These are phyloP conservation scores for Knipowitschia caucasica DNA, from an alignment of 2,797 vertebrate genomes.

Conservation along the genomic window DNA sequence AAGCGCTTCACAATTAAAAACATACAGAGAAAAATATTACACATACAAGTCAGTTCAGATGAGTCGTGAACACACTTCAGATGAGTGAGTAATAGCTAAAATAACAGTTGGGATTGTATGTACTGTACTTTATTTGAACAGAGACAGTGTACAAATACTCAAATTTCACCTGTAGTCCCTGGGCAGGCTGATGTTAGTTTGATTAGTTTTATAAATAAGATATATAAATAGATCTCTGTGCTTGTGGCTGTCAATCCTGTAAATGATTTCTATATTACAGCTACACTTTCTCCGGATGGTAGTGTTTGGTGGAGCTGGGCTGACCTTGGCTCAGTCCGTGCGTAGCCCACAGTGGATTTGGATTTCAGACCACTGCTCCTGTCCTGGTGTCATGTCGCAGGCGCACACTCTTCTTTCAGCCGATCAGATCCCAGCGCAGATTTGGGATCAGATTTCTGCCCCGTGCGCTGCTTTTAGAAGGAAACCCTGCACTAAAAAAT, in stretches of 20 bases:
- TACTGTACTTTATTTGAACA: too few relatives aligned
- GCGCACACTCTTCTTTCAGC: background rate
- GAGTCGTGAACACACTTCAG: too few relatives aligned
- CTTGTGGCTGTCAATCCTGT: background rate
- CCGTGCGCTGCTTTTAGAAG: background rate
- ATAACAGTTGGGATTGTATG: too few relatives aligned
- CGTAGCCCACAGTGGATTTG: background rate
- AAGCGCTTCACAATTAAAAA: too few relatives aligned
- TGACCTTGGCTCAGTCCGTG: conserved; percentile 2
- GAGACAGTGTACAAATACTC: too few relatives aligned
- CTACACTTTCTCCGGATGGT: background rate
- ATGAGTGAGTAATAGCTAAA: too few relatives aligned
- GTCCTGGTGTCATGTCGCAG: background rate
- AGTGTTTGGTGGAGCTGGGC: background rate
- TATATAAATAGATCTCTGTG: too few relatives aligned
- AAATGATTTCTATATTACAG: background rate
- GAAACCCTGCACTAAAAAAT: background rate
- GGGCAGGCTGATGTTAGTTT: too few relatives aligned
- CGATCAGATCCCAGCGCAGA: background rate
- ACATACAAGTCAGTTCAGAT: too few relatives aligned
- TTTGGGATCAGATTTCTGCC: background rate
- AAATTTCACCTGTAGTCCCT: too few relatives aligned
- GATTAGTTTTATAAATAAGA: too few relatives aligned
- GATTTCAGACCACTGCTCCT: background rate
- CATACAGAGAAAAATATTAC: too few relatives aligned